Base-by-base conservation (phyloP, 30 jellyfish, hydroid and myxozoan genomes). In the Nemopilema nomurai region DNA sequence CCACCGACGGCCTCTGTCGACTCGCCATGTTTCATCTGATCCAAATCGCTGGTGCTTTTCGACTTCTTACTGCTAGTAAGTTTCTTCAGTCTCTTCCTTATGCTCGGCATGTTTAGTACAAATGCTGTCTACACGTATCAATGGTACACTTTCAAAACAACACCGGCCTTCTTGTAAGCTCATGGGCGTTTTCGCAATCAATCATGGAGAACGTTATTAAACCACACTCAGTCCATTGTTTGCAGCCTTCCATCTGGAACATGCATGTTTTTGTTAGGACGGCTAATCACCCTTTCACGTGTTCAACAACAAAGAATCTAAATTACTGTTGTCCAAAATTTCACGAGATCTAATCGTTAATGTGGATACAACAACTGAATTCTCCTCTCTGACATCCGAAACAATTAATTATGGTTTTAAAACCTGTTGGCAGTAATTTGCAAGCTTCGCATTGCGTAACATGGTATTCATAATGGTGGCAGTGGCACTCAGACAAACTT, bases 51-150 rank as follows among this genome's bases (percentile, higher is more conserved):
- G 31, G 84, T 84, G 66, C 93, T 84, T 74, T 84, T 84, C 22
- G 93, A 84, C 21, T 84, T 84, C 74, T 73, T 84, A 19, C 83
- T 57, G 71, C 81, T 73, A 0, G 87, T 84, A 8, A 84, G 79
- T 52, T 84, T 84, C 93, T 84, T 84, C 57, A 84, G 22, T 49
- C 87, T 32, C 51, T 84, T 84, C 51, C 93, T 75, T 62, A 84
- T 84, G 62, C 93, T 84, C 50, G 90, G 90, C 90, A 81, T 81
- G 19, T 52, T 52, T 71, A 26, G 20, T 62, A 41, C 64, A 67
- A 67, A 1, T 7, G 1, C 8, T 8, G 23, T 25, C 26, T n/a
- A 23, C 23, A 13, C 22, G 20, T 16, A 28, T 8, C 63, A 26
- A 26, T 24, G 8, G 18, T 30, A 69, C 21, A 13, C 77, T 28